Base-by-base conservation (phyloP, 2,888 invertebrate genomes). In the Tachina fera region DNA sequence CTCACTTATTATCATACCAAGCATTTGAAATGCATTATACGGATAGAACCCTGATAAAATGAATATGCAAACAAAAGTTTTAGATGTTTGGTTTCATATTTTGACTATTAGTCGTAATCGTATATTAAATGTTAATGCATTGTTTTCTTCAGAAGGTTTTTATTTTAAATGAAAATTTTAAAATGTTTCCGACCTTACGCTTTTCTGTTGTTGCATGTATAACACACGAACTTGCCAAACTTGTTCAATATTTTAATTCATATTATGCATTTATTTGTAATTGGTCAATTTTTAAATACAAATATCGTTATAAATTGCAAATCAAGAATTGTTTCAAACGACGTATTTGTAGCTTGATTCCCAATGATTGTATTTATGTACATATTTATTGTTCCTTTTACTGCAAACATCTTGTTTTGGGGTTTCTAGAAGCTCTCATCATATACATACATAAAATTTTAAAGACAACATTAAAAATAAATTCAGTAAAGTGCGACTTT, bases 181-280 rank as follows among this genome's bases (percentile, higher is more conserved):
- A 14, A 49, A 13, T 39, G 8, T 74, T 51, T 13, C 22, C 22
- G 43, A 22, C n/a, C 4, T 39, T 16, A 45, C 31, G 3, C 11
- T 16, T 49, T 41, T 74, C 13, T 61, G 49, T 3, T 39, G 31
- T 31, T 31, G 31, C 31, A 6, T 6, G 6, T 31, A 31, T 47
- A 53, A 5, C 43, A n/a, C 56, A 39, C 68, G 11, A 60, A 60
- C 77, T 49, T 4, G 68, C 60, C 31, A 41, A 43, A 43, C 60
- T 43, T 22, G 67, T 22, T 60, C 11, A 43, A 53, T 60, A 68
- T 13, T 63, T 47, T 8, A 39, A 60, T 39, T 74, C 4, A 53
- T 43, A 63, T 63, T n/a, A 2, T 51, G 5, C n/a, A 8, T 71
- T 45, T 58, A 22, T 60, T n/a, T 58, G 8, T n/a, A 72, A 49